Base-by-base conservation (phyloP, 2,888 invertebrate genomes). In the Tenthredo distinguenda region DNA sequence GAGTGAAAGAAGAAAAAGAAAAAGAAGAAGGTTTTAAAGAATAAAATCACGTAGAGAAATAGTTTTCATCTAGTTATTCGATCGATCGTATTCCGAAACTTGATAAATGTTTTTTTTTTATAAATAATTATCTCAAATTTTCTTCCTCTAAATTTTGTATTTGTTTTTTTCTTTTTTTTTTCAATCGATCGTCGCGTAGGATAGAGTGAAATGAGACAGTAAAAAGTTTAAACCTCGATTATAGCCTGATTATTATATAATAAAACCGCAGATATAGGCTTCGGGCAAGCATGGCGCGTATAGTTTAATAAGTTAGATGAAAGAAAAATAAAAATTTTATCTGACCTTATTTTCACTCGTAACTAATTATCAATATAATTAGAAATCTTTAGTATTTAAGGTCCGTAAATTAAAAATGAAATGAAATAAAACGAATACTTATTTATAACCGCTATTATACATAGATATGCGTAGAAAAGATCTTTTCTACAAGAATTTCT, bases 401-500 rank as follows among this genome's bases (percentile, higher is more conserved):
- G 86, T 89, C 89, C 91, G 89, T 91, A 91, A 92, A 92, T 92
- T 90, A 40, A 81, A 74, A 40, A 74, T 31, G 21, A 37, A 72
- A 40, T 15, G n/a, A 74, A 74, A 31, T 50, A 77, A 50, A 50
- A n/a, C 21, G 18, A 91, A 92, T 91, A 92, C 89, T 92, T 92
- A 93, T 92, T 93, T 93, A 92, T 92, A 93, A 92, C 89, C 89
- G 89, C 88, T 92, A 91, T 89, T 77, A 81, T 62, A 62, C 81
- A 81, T 84, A 87, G 81, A 83, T 82, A 85, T 47, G 87, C 58
- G 85, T 85, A 88, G 86, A 87, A 85, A 84, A 86, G 87, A 84
- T 88, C 85, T 89, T 93, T 93, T 92, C 92, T 93, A 93, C 92
- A 89, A 90, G 91, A 93, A 93, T 92, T 93, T 93, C 91, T 93